Conservation (phyloP, 2,888 invertebrate genomes). For the Junonia oenone region DNA sequence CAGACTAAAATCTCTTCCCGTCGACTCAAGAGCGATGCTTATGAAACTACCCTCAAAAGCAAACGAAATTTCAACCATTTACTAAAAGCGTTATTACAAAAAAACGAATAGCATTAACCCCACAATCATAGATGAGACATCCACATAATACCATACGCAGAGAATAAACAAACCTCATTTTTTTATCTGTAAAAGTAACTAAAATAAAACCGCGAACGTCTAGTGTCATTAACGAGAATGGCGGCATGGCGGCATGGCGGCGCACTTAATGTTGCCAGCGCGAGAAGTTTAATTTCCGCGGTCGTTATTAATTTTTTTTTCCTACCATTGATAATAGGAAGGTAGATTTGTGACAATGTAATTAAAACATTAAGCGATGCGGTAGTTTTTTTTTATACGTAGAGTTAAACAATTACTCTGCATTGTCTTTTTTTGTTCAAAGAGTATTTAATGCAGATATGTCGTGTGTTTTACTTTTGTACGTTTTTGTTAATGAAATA, state of each 20-base stretch:
- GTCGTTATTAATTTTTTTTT: constrained; percentile 40
- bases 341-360: constrained; percentile 38
- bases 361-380: constrained; percentile 35
- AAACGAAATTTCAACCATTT: not conserved
- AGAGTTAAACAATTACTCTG: constrained; percentile 24
- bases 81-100: not conserved
- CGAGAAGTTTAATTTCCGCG: constrained; percentile 37
- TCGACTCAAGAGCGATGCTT: too few relatives aligned
- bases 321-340: constrained; percentile 38
- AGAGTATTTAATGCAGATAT: constrained; percentile 10
- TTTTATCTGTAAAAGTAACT: constrained; percentile 34
- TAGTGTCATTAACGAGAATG: constrained; percentile 56
- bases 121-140: constrained; percentile 11
- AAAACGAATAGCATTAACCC: constrained; percentile 11
- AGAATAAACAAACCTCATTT: constrained; percentile 31
- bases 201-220: constrained; percentile 36
- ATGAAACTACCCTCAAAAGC: not conserved
- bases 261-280: constrained; percentile 54
- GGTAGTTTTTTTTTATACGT: constrained; percentile 21
- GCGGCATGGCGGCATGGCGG: constrained; percentile 38
- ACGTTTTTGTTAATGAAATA: too few relatives aligned
- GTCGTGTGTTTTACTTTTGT: not conserved
- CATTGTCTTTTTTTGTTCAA: constrained; percentile 19
- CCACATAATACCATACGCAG: constrained; percentile 15
- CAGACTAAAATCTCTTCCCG: too few relatives aligned